Conservation (phyloP, 2,888 invertebrate species). For the Limnephilus marmoratus region DNA sequence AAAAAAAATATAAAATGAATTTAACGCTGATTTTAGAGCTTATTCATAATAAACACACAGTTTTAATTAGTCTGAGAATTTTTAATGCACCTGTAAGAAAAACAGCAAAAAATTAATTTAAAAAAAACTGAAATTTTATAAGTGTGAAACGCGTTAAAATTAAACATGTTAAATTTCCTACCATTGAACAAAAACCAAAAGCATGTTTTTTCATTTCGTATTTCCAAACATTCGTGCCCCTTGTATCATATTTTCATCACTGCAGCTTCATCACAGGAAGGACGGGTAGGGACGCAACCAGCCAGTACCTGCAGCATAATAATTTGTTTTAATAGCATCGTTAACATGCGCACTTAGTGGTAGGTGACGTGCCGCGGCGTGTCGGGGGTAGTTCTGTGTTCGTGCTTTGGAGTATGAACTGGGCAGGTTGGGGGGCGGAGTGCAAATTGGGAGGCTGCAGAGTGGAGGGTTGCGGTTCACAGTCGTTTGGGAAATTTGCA, state of each 20-base stretch:
- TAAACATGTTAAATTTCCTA: not conserved
- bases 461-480: not conserved
- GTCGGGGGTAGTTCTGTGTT: not conserved
- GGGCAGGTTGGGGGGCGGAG: slow-evolving; percentile 20
- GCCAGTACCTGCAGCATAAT: slow-evolving; percentile 49
- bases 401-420: slow-evolving; percentile 12
- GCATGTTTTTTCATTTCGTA: not conserved
- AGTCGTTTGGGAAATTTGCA: not conserved
- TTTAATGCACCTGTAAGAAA: not conserved
- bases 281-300: not conserved
- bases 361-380: slow-evolving; percentile 14
- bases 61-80: not conserved
- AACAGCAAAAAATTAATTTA: not conserved
- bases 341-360: slow-evolving; percentile 61
- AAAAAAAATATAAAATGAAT: too few species aligned
- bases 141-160: not conserved
- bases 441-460: not conserved
- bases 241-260: not conserved
- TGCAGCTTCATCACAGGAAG: not conserved
- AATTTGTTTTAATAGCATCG: slow-evolving; percentile 64
- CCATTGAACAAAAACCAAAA: not conserved
- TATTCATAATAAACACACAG: too few species aligned
- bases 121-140: not conserved
- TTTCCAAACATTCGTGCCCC: not conserved
- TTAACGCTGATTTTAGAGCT: too few species aligned